Base-by-base conservation (phyloP, 1,140 invertebrate species). In the Aphis gossypii region DNA sequence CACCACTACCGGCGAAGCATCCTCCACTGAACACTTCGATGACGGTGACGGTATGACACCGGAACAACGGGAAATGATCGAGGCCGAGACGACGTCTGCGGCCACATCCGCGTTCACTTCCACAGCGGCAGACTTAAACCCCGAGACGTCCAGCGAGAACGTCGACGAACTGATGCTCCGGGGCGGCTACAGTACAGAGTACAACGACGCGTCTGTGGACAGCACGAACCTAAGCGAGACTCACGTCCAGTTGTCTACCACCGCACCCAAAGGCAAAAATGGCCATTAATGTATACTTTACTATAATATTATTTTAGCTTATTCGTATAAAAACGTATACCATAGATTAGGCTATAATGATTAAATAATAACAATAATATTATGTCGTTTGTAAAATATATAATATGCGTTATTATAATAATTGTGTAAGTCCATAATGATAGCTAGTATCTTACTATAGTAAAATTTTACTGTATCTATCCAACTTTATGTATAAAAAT, bases 211-310 rank as follows among this genome's bases (percentile, higher is more conserved):
- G 76, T 86, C 48, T 14, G 92, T 86, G 8, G 92, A 93, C 25
- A 93, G 92, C 14, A 56, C 60, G 2, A 83, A 86, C 11, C 23
- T 51, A 30, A 93, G 82, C 68, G 82, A 93, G 48, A 93, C 82
- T 2, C 44, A 51, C n/a, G 92, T 93, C 25, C 48, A n/a, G 82
- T 5, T 51, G 76, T 54, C 51, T n/a, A 25, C 18, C 20, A n/a
- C 30, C 14, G 48, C 35, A 38, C 21, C 92, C 68, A 93, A 93
- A 93, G 92, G 92, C 82, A 93, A 93, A 54, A 93, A 93, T 25
- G 92, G 92, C 76, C 92, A 93, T 84, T 93, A 38, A 68, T 76
- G 60, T 76, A 76, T 35, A 76, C 60, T 76, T n/a, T 14, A 60
- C 3, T 14, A n/a, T 18, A 76, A 68, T 18, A 76, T 76, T 35